Conservation (phyloP, 2,113 vertebrate species). For the Scatophagus argus region DNA sequence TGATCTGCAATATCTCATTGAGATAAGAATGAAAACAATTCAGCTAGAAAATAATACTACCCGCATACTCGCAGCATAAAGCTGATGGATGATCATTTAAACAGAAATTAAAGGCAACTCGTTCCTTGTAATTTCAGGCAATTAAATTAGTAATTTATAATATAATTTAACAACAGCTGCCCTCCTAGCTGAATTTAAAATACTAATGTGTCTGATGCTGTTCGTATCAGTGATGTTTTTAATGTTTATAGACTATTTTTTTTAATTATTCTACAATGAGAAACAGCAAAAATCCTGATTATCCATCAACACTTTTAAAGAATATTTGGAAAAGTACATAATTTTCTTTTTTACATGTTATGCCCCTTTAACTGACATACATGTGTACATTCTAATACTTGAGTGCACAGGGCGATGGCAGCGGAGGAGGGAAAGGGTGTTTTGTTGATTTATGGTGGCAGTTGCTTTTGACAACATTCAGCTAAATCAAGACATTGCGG, state of each 20-base stretch:
- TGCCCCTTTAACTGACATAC: neutral
- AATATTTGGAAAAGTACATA: too few species aligned
- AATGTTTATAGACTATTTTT: too few species aligned
- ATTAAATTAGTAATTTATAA: slow-evolving; percentile 1
- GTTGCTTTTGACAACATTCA: slow-evolving; percentile 88
- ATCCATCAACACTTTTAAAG: neutral
- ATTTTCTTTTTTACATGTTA: neutral
- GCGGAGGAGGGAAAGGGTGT: slow-evolving; percentile 15
- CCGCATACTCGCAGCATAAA: neutral
- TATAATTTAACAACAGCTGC: neutral
- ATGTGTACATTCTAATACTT: slow-evolving; percentile 11
- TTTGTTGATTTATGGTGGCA: slow-evolving; percentile 88
- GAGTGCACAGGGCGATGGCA: slow-evolving; percentile 5
- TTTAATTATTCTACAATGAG: neutral
- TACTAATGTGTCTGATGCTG: neutral
- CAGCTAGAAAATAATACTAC: neutral
- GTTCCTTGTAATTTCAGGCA: neutral
- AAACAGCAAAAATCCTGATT: neutral
- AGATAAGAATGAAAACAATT: slow-evolving; percentile 11
- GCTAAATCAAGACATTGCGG: slow-evolving; percentile 86
- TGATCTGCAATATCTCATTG: slow-evolving; percentile 24
- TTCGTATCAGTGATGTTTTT: neutral
- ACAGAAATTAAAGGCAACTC: neutral
- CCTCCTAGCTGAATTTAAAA: neutral
- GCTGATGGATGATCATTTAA: neutral